Base-by-base conservation (phyloP, 2,113 vertebrate genomes). In the Barnardius zonarius region DNA sequence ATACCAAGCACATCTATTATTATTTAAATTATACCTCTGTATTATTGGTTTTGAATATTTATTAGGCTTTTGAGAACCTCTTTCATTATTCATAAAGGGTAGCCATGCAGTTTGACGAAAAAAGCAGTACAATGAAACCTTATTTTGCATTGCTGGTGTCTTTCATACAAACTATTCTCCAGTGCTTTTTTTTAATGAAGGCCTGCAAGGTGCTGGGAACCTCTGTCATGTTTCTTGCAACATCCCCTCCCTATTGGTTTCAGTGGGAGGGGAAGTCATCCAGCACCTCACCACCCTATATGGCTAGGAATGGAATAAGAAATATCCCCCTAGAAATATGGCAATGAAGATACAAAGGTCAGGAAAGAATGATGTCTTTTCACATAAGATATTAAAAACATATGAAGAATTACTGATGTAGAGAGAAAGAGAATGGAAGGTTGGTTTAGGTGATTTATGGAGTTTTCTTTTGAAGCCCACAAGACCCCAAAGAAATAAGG, bases 21-120 rank as follows among this genome's bases (percentile, higher is more conserved):
- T 94, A 92, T 97, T 97, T 90, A 97, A 97, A 97, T 96, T 89
- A 94, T 90, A 86, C 68, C 31, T 77, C 77, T 83, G 43, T 86
- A 88, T 97, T 96, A 95, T 77, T 95, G 79, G 90, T 73, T 93
- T 95, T 96, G 95, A 96, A 97, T 96, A 97, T 96, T 95, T 97
- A 97, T 97, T 97, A 94, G 88, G 63, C 96, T 97, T 92, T 95
- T 93, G 31, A 97, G 95, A 95, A 81, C 90, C 3, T 67, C 67
- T 96, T 97, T 96, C 92, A 92, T 97, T 96, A 97, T 97, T 97
- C 95, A 96, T 88, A 89, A 95, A 91, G 92, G 55, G 57, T 93
- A 83, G 62, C 90, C 80, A 81, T 64, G 62, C 6, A 3, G 72
- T 93, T 80, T 82, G 92, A 85, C 91, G 86, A 81, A 91, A 88